Conservation (phyloP, 2,888 invertebrate genomes). For the Cheilosia grossa region DNA sequence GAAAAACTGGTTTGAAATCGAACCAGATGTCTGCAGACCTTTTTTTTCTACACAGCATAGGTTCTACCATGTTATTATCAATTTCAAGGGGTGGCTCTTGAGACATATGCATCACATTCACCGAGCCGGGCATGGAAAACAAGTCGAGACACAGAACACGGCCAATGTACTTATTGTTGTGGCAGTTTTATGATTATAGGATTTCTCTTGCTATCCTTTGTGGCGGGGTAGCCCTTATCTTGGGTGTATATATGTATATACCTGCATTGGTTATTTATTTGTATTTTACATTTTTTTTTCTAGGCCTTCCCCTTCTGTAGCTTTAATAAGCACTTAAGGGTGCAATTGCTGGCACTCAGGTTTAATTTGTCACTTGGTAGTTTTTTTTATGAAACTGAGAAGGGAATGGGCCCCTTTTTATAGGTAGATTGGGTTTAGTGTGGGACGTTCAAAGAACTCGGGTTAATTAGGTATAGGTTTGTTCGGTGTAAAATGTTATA, state of each 20-base stretch:
- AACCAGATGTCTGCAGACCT: conserved; percentile 71
- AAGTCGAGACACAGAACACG: conserved; percentile 16
- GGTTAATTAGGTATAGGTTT: conserved; percentile 61
- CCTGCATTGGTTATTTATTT: conserved; percentile 64
- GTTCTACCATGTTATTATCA: conserved; percentile 58
- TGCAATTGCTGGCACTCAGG: conserved; percentile 59
- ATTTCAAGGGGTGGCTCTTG: conserved; percentile 73
- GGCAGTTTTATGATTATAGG: conserved; percentile 73
- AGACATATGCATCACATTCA: conserved; percentile 73
- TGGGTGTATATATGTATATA: neutral
- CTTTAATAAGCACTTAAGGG: conserved; percentile 56
- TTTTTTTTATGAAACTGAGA: conserved; percentile 9
- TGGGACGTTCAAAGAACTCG: conserved; percentile 35
- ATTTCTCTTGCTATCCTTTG: conserved; percentile 42
- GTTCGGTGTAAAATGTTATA: conserved; percentile 37
- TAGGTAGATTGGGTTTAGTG: conserved; percentile 23
- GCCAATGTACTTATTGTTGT: conserved; percentile 70
- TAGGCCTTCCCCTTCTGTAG: neutral
- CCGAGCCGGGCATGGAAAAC: conserved; percentile 16
- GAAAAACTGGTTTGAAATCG: conserved; percentile 70
- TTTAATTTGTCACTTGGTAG: conserved; percentile 62
- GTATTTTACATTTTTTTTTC: conserved; percentile 17
- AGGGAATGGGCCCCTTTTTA: neutral
- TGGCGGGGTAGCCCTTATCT: conserved; percentile 26
- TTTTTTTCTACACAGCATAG: conserved; percentile 34